phyloP scores from a whole-genome alignment of 1,140 invertebrate species.

The Ceratina calcarata region DNA sequence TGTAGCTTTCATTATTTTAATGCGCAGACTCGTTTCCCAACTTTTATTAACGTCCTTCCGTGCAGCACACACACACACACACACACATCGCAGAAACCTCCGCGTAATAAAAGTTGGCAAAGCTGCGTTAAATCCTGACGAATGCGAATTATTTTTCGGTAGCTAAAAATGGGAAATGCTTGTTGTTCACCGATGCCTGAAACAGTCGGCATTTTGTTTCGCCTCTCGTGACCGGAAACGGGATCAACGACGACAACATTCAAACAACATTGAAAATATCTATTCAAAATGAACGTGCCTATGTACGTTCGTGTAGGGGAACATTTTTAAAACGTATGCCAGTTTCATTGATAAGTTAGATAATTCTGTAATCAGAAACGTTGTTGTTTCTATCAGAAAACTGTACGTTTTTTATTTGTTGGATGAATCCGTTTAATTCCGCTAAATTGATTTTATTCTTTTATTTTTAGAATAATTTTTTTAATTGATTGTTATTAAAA shows the following conservation, averaged over 20 bases:
- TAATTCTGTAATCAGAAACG: too few species aligned
- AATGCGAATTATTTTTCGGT: conserved; percentile 25
- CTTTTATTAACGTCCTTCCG: conserved; percentile 20
- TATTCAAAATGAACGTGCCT: too few species aligned
- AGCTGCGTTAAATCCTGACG: conserved; percentile 23
- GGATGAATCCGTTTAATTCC: too few species aligned
- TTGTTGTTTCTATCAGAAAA: too few species aligned
- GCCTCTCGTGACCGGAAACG: background rate
- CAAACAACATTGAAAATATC: background rate
- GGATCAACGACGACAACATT: background rate
- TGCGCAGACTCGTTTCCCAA: background rate
- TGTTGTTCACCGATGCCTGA: background rate
- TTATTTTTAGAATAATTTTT: too few species aligned
- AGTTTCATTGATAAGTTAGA: too few species aligned
- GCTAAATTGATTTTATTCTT: too few species aligned
- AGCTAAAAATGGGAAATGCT: conserved; percentile 15
- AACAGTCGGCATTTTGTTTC: background rate
- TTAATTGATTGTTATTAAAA: too few species aligned
- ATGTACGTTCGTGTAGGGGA: too few species aligned
- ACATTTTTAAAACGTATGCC: too few species aligned
- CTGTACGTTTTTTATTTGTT: too few species aligned
- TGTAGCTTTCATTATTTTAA: conserved; percentile 25
- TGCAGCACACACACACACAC: too few species aligned
- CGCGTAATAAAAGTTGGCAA: conserved; percentile 24
- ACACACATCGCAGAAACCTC: background rate